Conservation (phyloP, 2,888 invertebrate species). For the Hyles lineata region DNA sequence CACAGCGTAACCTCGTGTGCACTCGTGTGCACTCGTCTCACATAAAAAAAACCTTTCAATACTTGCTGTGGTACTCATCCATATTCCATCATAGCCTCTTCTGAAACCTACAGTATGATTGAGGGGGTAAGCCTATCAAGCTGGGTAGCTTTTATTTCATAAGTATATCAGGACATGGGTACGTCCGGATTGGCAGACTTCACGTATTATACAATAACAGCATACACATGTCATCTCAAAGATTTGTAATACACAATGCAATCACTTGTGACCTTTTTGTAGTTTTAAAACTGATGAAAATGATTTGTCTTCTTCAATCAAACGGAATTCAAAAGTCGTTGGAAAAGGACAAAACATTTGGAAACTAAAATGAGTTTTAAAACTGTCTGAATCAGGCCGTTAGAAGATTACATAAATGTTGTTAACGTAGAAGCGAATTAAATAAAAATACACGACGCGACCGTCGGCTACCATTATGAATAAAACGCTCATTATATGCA, state of each 20-base stretch:
- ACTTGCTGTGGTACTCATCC: neutral
- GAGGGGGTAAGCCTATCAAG: no score
- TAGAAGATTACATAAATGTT: neutral
- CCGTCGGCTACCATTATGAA: neutral
- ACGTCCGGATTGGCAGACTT: no score
- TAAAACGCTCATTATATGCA: conserved; percentile 29
- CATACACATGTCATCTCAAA: neutral
- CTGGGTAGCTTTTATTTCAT: no score
- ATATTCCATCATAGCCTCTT: neutral
- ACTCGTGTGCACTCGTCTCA: neutral
- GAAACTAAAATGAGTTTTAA: no score
- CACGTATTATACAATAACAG: neutral
- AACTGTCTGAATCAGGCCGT: no score
- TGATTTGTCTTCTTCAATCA: no score
- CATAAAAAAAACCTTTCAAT: neutral
- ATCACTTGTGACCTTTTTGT: neutral
- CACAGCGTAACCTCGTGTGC: neutral
- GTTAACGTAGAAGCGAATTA: neutral
- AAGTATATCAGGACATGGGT: no score
- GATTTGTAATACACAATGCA: no score
- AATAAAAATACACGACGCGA: neutral
- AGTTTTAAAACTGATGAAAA: no score
- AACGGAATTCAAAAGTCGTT: no score
- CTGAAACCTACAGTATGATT: no score
- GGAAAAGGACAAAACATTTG: no score